A percentile compares a stretch with the other conserved stretches of the same genome.
phyloP scores from a whole-genome alignment of 2,797 vertebrate species.

The Hipposideros larvatus region DNA sequence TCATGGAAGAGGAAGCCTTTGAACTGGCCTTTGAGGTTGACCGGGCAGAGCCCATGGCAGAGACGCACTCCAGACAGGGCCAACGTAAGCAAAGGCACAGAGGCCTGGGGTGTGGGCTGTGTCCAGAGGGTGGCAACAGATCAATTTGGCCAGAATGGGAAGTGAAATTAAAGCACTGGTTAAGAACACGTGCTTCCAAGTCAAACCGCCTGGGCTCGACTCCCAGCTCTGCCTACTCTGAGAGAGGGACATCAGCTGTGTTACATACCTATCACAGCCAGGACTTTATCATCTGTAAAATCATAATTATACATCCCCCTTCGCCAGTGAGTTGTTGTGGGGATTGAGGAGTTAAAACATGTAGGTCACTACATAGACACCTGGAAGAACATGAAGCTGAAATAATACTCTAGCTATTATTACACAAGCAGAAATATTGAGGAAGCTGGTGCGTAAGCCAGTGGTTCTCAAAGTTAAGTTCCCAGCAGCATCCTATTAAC shows the following conservation, averaged over 20 bases:
- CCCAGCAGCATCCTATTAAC: background rate
- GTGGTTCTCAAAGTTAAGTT: background rate
- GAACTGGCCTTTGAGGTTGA: background rate
- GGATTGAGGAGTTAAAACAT: background rate
- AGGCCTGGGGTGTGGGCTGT: background rate
- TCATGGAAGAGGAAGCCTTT: background rate
- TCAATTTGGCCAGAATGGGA: background rate
- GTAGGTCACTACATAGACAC: background rate
- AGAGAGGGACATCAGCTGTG: background rate
- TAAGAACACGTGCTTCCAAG: background rate
- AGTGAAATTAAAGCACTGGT: background rate
- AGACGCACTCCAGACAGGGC: background rate
- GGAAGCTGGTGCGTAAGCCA: background rate
- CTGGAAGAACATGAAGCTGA: background rate
- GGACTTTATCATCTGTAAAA: background rate
- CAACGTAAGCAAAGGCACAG: background rate
- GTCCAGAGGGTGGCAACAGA: background rate
- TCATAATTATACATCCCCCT: background rate
- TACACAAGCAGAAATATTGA: background rate
- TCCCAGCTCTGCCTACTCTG: background rate
- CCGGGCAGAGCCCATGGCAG: background rate
- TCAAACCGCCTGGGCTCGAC: background rate
- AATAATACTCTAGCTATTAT: accelerated
- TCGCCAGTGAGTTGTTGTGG: background rate
- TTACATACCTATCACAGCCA: background rate